phyloP scores from a whole-genome alignment of 2,888 invertebrate genomes.

The Anthophora plumipes region DNA sequence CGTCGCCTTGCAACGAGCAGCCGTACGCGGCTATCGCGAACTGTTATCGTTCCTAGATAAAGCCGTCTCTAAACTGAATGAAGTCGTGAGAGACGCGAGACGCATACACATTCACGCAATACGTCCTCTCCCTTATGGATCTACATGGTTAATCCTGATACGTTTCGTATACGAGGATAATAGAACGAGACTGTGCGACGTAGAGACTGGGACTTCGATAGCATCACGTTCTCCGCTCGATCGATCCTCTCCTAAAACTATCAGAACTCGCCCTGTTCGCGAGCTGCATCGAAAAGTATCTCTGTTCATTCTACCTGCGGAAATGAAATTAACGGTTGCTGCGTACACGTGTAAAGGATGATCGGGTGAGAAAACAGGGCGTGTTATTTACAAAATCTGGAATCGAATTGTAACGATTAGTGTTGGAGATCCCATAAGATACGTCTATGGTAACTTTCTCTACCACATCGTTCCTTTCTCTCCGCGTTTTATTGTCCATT shows the following conservation, averaged over 20 bases:
- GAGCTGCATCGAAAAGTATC: neutral
- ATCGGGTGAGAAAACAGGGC: too few species aligned
- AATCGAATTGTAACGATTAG: too few species aligned
- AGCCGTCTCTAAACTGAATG: constrained; percentile 47
- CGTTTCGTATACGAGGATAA: constrained; percentile 24
- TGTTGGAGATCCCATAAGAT: too few species aligned
- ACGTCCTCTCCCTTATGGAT: neutral
- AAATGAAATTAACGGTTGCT: neutral
- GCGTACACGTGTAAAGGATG: too few species aligned
- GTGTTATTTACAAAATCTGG: too few species aligned
- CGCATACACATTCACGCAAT: neutral
- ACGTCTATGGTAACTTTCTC: too few species aligned
- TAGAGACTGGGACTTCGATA: constrained; percentile 16
- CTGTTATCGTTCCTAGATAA: constrained; percentile 52
- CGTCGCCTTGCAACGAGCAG: constrained; percentile 49
- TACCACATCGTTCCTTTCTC: too few species aligned
- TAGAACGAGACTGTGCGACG: neutral
- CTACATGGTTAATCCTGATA: constrained; percentile 31
- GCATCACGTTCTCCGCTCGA: constrained; percentile 12
- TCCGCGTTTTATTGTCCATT: too few species aligned
- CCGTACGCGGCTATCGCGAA: constrained; percentile 34
- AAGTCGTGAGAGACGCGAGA: constrained; percentile 30
- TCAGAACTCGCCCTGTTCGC: neutral
- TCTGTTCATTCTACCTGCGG: neutral
- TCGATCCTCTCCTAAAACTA: constrained; percentile 15